Evolutionary conservation across 2,888 invertebrate genomes (phyloP).

Genomic region (Andrena flavipes): DNA sequence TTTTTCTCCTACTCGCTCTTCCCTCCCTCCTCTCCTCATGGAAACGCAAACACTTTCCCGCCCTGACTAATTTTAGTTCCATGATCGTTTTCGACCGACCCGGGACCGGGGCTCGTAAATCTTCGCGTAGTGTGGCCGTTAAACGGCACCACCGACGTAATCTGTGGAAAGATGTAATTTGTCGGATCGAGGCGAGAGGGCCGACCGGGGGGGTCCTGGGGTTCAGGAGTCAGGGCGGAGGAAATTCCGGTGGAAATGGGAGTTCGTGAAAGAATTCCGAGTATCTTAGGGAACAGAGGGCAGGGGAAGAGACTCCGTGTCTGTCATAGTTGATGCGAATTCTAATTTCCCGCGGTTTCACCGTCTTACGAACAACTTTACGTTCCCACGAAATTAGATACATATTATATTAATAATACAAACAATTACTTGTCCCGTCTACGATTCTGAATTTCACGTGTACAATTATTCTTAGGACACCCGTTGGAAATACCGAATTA

Average conservation of each 20-base stretch:
- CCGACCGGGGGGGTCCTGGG: not conserved
- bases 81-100: slow-evolving; percentile 53
- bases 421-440: no score
- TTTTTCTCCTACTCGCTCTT: slow-evolving; percentile 20
- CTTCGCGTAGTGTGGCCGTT: slow-evolving; percentile 49
- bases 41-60: slow-evolving; percentile 56
- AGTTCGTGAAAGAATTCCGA: slow-evolving; percentile 20
- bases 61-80: slow-evolving; percentile 57
- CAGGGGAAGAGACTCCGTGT: not conserved
- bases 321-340: not conserved
- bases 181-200: slow-evolving; percentile 26
- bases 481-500: no score
- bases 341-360: slow-evolving; percentile 5
- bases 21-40: not conserved
- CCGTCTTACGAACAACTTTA: not conserved
- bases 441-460: no score
- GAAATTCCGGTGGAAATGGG: slow-evolving; percentile 44
- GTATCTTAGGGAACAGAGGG: not conserved
- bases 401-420: no score
- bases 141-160: slow-evolving; percentile 49
- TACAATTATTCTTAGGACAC: no score
- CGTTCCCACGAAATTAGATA: not conserved
- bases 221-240: not conserved
- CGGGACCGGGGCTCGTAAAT: slow-evolving; percentile 48
- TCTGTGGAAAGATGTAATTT: slow-evolving; percentile 61